These are phyloP conservation scores for Rhabdomys dilectus DNA, from an alignment of 2,113 vertebrate species.

Conservation along the genomic window DNA sequence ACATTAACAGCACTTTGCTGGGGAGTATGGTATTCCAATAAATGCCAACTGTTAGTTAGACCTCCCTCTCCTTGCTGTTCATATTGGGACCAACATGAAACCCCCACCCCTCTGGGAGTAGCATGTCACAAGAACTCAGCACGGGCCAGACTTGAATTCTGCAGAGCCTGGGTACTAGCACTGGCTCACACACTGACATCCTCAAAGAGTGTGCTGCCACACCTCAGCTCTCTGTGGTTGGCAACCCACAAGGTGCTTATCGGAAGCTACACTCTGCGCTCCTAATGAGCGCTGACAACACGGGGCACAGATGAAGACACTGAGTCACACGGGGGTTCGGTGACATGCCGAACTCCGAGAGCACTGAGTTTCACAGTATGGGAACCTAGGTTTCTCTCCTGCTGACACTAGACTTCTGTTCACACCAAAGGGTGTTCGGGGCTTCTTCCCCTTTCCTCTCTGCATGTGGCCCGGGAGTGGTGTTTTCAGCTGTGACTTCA, in stretches of 20 bases:
- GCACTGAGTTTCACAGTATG: background rate
- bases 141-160: background rate
- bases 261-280: background rate
- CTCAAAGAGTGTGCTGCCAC: background rate
- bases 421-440: background rate
- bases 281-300: background rate
- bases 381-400: background rate
- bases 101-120: background rate
- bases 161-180: background rate
- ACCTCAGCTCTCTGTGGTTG: background rate
- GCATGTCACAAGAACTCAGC: background rate
- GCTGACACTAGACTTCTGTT: background rate
- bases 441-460: background rate
- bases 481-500: background rate
- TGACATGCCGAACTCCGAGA: background rate
- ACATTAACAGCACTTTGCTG: background rate
- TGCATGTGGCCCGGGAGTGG: too few relatives aligned
- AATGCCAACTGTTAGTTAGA: rapidly evolving
- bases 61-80: background rate
- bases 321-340: background rate
- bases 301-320: background rate
- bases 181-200: background rate
- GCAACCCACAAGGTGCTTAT: background rate
- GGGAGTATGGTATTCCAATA: rapidly evolving
- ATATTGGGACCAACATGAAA: background rate